These are phyloP conservation scores for Scaptomyza pallida DNA, from an alignment of 1,140 invertebrate genomes.

Conservation along the genomic window DNA sequence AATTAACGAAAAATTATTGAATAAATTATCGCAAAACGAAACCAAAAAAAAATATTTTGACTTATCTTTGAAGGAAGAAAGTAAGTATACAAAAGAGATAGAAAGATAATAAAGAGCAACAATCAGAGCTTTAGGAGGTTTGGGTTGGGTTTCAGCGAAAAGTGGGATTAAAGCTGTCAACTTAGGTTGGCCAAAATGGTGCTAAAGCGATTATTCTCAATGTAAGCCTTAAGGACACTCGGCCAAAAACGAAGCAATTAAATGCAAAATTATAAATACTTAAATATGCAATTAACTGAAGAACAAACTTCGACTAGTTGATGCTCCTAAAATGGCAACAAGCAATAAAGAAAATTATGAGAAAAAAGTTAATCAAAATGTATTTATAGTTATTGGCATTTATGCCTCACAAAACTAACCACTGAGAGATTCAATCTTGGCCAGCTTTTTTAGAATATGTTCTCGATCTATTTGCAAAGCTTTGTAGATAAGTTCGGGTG, in stretches of 20 bases:
- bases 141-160: background rate
- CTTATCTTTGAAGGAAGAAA: background rate
- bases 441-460: constrained; percentile 33
- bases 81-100: too few relatives aligned
- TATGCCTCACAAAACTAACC: too few relatives aligned
- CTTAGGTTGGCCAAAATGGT: constrained; percentile 60
- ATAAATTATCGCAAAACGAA: constrained; percentile 76
- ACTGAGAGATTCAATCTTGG: background rate
- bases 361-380: too few relatives aligned
- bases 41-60: background rate
- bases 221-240: background rate
- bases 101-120: constrained; percentile 87
- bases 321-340: too few relatives aligned
- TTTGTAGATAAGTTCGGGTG: constrained; percentile 22
- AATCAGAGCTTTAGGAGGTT: background rate
- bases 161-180: constrained; percentile 15
- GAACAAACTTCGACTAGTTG: background rate
- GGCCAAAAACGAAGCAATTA: background rate
- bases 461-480: constrained; percentile 24
- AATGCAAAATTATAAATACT: background rate
- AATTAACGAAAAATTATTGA: constrained; percentile 79
- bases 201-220: constrained; percentile 34
- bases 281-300: background rate
- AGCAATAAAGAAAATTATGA: too few relatives aligned
- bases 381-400: too few relatives aligned